Evolutionary conservation across 2,797 vertebrate species (phyloP), one percentile per base, ranked within the genome.

Genomic region (Dermochelys coriacea): DNA sequence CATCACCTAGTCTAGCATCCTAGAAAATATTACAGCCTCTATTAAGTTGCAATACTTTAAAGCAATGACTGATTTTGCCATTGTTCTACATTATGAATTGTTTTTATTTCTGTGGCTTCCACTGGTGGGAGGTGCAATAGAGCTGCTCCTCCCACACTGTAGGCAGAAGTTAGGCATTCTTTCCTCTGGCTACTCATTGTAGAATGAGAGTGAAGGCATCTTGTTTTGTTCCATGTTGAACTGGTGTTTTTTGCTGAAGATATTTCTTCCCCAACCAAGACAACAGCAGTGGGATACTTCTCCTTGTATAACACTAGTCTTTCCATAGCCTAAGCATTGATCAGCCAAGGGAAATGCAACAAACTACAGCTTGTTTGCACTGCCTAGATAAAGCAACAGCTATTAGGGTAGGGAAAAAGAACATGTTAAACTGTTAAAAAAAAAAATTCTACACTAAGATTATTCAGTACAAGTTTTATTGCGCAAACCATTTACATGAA

Each of bases 381-480:
- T n/a, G 8, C 34, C 16, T 68, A 21, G 15, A 64, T 18, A 64
- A 64, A 64, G 61, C 57, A 54, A 54, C 52, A 57, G 11, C 25
- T 29, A 29, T 12, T 57, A 29, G 12, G 52, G 9, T 23, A 4
- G 54, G 54, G 21, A 23, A 54, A 57, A 10, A 57, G 55, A 29
- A 29, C 27, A 52, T 52, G 2, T 52, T 18, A 52, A 51, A 51
- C 41, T 5, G 41, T 41, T 51, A 51, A 51, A 51, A 51, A 51
- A 85, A 23, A 57, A 47, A 0, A 11, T 57, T 78, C 7, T 51
- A 86, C 25, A 34, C 8, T 4, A 0, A 0, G 54, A 6, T 0
- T 0, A 41, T 2, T 55, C 1, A 29, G 54, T 41, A 23, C 10
- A 41, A 41, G 10, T 93, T 71, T 93, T 86, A 71, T 85, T 93